These are phyloP conservation scores for Caenorhabditis inopinata DNA, from an alignment of 1,140 invertebrate species.

Conservation along the genomic window DNA sequence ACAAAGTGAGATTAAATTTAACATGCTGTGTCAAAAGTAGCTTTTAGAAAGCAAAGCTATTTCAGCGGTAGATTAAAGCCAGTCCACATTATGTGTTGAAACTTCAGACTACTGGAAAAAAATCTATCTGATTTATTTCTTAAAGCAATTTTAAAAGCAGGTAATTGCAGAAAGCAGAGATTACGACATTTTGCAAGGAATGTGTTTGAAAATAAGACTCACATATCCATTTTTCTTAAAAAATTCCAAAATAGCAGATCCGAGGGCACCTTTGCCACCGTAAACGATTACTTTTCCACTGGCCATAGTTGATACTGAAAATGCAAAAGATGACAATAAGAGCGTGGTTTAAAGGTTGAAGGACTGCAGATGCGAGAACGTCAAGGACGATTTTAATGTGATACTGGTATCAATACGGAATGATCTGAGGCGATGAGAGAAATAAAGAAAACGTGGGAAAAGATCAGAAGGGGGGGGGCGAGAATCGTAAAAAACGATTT, in stretches of 20 bases:
- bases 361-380: neutral
- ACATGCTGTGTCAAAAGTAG: too few species aligned
- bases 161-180: too few species aligned
- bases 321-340: neutral
- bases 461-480: too few species aligned
- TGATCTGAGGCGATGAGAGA: neutral
- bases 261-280: slow-evolving; percentile 89
- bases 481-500: too few species aligned
- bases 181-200: too few species aligned
- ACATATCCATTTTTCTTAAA: slow-evolving; percentile 84
- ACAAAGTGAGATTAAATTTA: too few species aligned
- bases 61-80: too few species aligned
- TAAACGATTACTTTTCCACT: slow-evolving; percentile 59
- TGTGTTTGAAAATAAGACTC: slow-evolving; percentile 33
- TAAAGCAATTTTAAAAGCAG: too few species aligned
- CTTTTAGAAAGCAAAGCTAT: too few species aligned
- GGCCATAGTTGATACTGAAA: neutral
- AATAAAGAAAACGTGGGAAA: neutral
- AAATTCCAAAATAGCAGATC: slow-evolving; percentile 79
- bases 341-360: neutral
- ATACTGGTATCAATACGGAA: neutral
- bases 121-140: too few species aligned
- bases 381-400: slow-evolving; percentile 27
- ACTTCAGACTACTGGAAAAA: too few species aligned
- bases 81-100: too few species aligned